phyloP scores from a whole-genome alignment of 2,888 invertebrate genomes.

The Drosophila ustulata region DNA sequence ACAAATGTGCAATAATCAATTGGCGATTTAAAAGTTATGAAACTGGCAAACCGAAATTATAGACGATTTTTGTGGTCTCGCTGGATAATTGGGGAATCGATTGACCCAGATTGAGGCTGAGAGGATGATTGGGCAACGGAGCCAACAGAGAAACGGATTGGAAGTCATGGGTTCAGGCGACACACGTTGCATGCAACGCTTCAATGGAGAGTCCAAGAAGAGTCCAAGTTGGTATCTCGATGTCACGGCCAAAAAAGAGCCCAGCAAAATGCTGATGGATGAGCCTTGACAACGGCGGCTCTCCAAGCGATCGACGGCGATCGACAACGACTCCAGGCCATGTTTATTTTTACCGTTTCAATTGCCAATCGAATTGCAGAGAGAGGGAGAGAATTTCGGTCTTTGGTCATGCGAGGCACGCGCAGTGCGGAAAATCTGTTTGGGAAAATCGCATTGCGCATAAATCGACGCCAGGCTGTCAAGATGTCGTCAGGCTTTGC shows the following conservation, averaged over 20 bases:
- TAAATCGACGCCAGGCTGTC: conserved; percentile 71
- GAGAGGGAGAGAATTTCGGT: conserved; percentile 27
- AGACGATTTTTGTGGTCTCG: not conserved
- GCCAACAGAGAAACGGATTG: not conserved
- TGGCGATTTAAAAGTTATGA: not conserved
- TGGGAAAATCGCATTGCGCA: conserved; percentile 44
- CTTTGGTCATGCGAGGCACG: conserved; percentile 55
- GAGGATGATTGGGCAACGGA: conserved; percentile 35
- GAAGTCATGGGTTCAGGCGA: conserved; percentile 14
- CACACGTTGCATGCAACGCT: conserved; percentile 9
- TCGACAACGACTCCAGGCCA: conserved; percentile 39
- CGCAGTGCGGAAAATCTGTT: conserved; percentile 26
- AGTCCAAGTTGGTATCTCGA: conserved; percentile 9
- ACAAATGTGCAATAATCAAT: too few species aligned
- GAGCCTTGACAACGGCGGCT: conserved; percentile 50
- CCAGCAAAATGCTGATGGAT: conserved; percentile 47
- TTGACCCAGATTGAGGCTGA: conserved; percentile 35
- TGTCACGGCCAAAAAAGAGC: conserved; percentile 25
- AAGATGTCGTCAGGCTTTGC: conserved; percentile 49
- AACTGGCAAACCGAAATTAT: not conserved
- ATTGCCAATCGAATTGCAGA: conserved; percentile 34
- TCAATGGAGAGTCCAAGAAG: conserved; percentile 18
- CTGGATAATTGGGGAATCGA: not conserved
- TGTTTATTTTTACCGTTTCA: conserved; percentile 58
- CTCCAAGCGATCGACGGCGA: conserved; percentile 11